Evolutionary conservation across 2,888 invertebrate genomes (phyloP).

Genomic region (Trissolcus brochymenae): DNA sequence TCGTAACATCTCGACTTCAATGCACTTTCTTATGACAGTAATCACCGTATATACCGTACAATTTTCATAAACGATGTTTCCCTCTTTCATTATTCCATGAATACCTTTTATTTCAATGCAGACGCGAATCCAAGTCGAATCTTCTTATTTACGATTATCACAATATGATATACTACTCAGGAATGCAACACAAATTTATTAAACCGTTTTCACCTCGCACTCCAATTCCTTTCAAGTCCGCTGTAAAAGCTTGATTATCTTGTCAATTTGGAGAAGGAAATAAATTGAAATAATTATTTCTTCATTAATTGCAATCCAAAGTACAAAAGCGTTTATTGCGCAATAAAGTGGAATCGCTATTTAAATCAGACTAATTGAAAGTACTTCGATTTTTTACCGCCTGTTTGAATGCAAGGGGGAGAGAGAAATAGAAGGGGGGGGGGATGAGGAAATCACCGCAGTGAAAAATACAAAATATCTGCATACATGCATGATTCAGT

Average conservation of each 20-base stretch:
- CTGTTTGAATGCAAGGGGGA: too few relatives aligned
- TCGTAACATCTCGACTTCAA: constrained; percentile 3
- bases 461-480: background rate
- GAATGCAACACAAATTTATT: constrained; percentile 11
- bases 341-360: too few relatives aligned
- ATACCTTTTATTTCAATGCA: constrained; percentile 12
- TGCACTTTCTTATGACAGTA: constrained; percentile 22
- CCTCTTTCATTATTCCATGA: constrained; percentile 2
- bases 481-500: constrained; percentile 26
- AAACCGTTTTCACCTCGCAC: background rate
- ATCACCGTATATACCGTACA: constrained; percentile 11
- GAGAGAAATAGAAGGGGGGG: too few relatives aligned
- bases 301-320: background rate
- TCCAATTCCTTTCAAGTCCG: too few relatives aligned
- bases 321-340: too few relatives aligned
- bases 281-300: too few relatives aligned
- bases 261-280: too few relatives aligned
- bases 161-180: background rate
- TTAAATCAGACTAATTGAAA: too few relatives aligned
- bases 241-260: too few relatives aligned
- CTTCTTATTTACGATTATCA: constrained; percentile 14
- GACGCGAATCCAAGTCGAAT: constrained; percentile 16
- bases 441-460: too few relatives aligned
- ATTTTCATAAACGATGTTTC: constrained; percentile 23
- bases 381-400: too few relatives aligned